A percentile compares a stretch with the other conserved stretches of the same genome.
These are phyloP conservation scores for Stegodyphus dumicola DNA, from an alignment of 1,140 invertebrate genomes.

Conservation along the genomic window DNA sequence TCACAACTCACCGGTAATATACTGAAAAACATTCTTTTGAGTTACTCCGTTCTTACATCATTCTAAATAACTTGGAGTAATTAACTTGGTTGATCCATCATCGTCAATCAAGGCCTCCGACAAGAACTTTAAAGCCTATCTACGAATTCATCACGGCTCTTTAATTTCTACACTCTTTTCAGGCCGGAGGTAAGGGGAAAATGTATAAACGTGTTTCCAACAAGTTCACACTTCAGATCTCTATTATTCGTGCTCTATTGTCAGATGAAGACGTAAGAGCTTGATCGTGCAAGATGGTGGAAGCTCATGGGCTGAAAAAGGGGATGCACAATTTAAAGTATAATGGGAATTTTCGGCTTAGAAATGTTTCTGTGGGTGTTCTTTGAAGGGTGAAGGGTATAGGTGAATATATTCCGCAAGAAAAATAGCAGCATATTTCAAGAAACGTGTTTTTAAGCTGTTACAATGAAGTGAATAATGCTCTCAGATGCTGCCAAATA, in stretches of 20 bases:
- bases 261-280: background rate
- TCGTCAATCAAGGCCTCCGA: slow-evolving; percentile 39
- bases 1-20: slow-evolving; percentile 10
- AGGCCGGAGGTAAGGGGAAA: background rate
- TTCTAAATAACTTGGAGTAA: slow-evolving; percentile 47
- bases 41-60: background rate
- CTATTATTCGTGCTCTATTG: slow-evolving; percentile 28
- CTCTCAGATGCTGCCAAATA: too few species aligned
- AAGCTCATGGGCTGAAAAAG: too few species aligned
- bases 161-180: slow-evolving; percentile 34
- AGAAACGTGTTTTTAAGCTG: too few species aligned
- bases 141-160: slow-evolving; percentile 7
- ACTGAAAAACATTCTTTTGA: slow-evolving; percentile 17
- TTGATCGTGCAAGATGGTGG: too few species aligned
- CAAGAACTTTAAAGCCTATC: slow-evolving; percentile 36
- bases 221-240: slow-evolving; percentile 8
- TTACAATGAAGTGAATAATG: too few species aligned
- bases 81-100: slow-evolving; percentile 38
- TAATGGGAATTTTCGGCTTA: too few species aligned
- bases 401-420: too few species aligned
- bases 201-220: background rate
- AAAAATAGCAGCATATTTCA: too few species aligned
- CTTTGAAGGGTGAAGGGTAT: too few species aligned
- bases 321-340: too few species aligned
- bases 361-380: too few species aligned